These are phyloP conservation scores for Desmophyllum pertusum DNA, from an alignment of 92 coral and sea anemone genomes.

Conservation along the genomic window DNA sequence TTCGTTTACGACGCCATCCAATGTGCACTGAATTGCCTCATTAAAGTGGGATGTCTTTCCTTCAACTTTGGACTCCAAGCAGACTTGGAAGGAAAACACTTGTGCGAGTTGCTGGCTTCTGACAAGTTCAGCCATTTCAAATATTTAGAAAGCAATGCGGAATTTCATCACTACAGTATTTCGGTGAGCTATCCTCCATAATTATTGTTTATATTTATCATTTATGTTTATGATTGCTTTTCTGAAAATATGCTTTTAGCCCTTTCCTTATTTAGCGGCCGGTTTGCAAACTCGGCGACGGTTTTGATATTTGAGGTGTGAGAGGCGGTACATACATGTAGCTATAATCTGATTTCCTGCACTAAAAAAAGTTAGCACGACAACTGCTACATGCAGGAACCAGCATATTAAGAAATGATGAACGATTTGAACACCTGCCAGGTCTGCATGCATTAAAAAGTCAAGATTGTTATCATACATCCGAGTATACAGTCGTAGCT, in stretches of 20 bases:
- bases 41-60: neutral
- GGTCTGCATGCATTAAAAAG: too few relatives aligned
- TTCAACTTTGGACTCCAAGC: constrained; percentile 17
- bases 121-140: neutral
- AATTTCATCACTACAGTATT: constrained; percentile 26
- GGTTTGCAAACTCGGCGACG: too few relatives aligned
- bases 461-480: too few relatives aligned
- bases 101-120: constrained; percentile 15
- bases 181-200: neutral
- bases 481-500: too few relatives aligned
- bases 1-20: neutral
- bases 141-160: neutral
- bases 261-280: neutral
- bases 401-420: neutral
- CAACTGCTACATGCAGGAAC: too few relatives aligned
- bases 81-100: neutral
- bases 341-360: too few relatives aligned
- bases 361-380: too few relatives aligned
- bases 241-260: neutral
- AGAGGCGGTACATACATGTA: too few relatives aligned
- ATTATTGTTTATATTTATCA: too few relatives aligned
- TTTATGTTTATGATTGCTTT: neutral
- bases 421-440: neutral
- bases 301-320: too few relatives aligned
- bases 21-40: constrained; percentile 16